phyloP scores from a whole-genome alignment of 1,140 invertebrate species.

The Listronotus bonariensis region DNA sequence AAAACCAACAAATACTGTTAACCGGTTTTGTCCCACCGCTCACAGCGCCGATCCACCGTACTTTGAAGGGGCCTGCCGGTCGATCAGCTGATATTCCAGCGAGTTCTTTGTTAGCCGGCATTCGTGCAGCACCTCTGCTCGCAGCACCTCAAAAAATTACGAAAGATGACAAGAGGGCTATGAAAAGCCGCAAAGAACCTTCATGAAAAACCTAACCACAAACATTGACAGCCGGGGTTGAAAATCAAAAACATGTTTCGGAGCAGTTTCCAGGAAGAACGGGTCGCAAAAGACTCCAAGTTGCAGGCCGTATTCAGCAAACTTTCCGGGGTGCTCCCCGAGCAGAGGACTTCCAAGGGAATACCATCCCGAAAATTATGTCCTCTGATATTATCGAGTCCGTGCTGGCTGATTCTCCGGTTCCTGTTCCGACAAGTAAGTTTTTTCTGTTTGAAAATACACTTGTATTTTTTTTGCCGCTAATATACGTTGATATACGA shows the following conservation, averaged over 20 bases:
- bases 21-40: conserved; percentile 11
- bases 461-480: too few species aligned
- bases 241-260: conserved; percentile 41
- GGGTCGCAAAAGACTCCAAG: conserved; percentile 41
- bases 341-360: conserved; percentile 45
- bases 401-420: conserved; percentile 46
- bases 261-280: conserved; percentile 45
- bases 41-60: background rate
- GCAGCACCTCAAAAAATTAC: conserved; percentile 7
- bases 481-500: too few species aligned
- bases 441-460: conserved; percentile 7
- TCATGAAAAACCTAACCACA: conserved; percentile 14
- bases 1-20: background rate
- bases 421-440: conserved; percentile 46
- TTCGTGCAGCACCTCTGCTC: conserved; percentile 24
- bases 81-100: conserved; percentile 47
- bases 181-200: conserved; percentile 18
- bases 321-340: conserved; percentile 45
- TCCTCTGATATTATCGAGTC: conserved; percentile 53
- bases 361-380: conserved; percentile 45
- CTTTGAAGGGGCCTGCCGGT: conserved; percentile 32
- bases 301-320: conserved; percentile 49
- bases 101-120: conserved; percentile 46
- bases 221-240: conserved; percentile 24
- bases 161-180: conserved; percentile 27